These are phyloP conservation scores for Eugnorisma glareosa DNA, from an alignment of 2,888 invertebrate genomes.

Conservation along the genomic window DNA sequence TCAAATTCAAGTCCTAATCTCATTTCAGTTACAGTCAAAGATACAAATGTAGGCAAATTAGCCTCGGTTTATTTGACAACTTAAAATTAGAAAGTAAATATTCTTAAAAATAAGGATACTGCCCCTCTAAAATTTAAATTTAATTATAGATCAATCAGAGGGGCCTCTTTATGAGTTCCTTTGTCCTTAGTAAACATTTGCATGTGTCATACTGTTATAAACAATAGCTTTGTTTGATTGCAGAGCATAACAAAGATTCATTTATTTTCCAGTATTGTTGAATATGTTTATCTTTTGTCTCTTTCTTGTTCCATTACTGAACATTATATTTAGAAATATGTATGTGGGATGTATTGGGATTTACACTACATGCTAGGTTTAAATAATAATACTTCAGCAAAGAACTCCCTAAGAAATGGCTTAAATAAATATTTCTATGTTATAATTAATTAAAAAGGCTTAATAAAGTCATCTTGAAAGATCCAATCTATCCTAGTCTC, in stretches of 20 bases:
- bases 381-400: not conserved
- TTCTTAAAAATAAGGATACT: not conserved
- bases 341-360: not conserved
- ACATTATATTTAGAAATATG: not conserved
- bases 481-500: not conserved
- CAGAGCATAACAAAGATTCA: constrained; percentile 25
- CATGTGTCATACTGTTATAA: constrained; percentile 49
- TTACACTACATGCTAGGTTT: not conserved
- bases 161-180: constrained; percentile 29
- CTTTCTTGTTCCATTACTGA: not conserved
- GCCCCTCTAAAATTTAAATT: not conserved
- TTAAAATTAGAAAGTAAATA: not conserved
- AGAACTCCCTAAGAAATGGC: not conserved
- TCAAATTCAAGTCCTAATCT: not conserved
- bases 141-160: not conserved
- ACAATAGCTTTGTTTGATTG: constrained; percentile 56
- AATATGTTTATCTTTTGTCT: not conserved
- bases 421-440: not conserved
- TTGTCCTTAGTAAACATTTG: constrained; percentile 44
- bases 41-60: not conserved
- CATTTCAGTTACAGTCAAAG: not conserved
- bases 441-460: too few species aligned
- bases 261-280: constrained; percentile 4
- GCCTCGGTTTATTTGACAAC: not conserved
- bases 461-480: not conserved